Evolutionary conservation across 2,797 vertebrate genomes (phyloP).

Genomic region (Australoheros facetus): DNA sequence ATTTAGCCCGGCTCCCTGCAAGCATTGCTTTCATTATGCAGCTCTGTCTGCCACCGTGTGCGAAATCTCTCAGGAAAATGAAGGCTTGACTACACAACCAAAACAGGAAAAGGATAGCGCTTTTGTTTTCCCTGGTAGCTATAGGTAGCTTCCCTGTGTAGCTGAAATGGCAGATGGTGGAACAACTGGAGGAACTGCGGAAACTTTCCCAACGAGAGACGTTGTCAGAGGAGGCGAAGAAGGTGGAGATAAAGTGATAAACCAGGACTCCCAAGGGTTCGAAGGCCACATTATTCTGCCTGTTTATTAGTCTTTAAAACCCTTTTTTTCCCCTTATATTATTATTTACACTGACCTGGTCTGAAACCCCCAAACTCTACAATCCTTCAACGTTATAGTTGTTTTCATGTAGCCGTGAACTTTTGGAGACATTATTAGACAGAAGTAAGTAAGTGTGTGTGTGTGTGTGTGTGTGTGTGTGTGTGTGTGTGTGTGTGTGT

Average conservation of each 20-base stretch:
- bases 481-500: too few relatives aligned
- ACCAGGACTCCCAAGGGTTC: neutral
- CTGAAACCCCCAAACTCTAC: neutral
- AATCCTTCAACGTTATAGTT: neutral
- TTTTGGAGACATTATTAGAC: neutral
- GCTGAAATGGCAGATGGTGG: neutral
- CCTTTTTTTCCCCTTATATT: neutral
- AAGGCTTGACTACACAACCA: neutral
- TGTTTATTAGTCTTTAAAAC: neutral
- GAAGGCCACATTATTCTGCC: neutral
- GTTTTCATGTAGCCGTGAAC: fast-evolving
- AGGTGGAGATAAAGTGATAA: neutral
- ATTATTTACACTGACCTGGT: too few relatives aligned
- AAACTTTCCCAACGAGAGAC: neutral
- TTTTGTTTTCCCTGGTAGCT: neutral
- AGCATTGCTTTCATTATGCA: neutral
- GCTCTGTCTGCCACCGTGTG: neutral
- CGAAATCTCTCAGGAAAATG: neutral
- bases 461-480: too few relatives aligned
- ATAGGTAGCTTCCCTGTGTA: neutral
- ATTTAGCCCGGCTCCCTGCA: neutral
- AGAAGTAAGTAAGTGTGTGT: neutral
- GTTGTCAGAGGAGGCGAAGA: neutral
- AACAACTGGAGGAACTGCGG: neutral
- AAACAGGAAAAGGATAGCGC: neutral